Evolutionary conservation across 2,888 invertebrate genomes (phyloP).

Genomic region (Xestia c-nigrum): DNA sequence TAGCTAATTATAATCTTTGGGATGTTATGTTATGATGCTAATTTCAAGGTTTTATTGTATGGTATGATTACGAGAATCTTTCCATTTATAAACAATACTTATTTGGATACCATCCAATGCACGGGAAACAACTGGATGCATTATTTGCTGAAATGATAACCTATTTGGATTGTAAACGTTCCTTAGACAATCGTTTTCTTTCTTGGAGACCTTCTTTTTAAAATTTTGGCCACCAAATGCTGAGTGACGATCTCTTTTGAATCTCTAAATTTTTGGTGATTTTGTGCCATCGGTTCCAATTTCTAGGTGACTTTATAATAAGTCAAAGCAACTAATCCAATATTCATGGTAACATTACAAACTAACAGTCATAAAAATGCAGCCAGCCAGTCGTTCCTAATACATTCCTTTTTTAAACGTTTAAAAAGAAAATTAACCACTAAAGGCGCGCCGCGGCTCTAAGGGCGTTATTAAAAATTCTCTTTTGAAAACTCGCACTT

Average conservation of each 20-base stretch:
- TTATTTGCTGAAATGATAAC: not conserved
- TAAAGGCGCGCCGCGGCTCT: conserved; percentile 34
- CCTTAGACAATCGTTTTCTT: no score
- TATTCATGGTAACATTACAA: conserved; percentile 37
- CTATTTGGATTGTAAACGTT: not conserved
- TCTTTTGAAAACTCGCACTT: conserved; percentile 50
- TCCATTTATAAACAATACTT: not conserved
- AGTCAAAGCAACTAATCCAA: not conserved
- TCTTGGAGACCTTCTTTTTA: not conserved
- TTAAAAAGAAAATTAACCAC: conserved; percentile 64
- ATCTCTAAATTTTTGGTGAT: no score
- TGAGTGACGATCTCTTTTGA: no score
- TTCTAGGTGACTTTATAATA: not conserved
- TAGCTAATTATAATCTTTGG: no score
- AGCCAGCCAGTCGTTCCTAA: conserved; percentile 38
- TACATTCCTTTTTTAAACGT: conserved; percentile 59
- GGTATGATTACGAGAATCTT: not conserved
- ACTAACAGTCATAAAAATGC: conserved; percentile 51
- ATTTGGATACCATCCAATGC: not conserved
- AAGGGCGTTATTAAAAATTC: conserved; percentile 63
- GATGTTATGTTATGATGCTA: no score
- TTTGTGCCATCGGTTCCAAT: no score
- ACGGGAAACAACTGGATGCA: no score
- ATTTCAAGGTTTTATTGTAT: no score
- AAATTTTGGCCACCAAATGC: no score